Percentiles rank a stretch among this genome's conserved stretches.
phyloP scores from a whole-genome alignment of 1,140 invertebrate species.

The Carposina sasakii region DNA sequence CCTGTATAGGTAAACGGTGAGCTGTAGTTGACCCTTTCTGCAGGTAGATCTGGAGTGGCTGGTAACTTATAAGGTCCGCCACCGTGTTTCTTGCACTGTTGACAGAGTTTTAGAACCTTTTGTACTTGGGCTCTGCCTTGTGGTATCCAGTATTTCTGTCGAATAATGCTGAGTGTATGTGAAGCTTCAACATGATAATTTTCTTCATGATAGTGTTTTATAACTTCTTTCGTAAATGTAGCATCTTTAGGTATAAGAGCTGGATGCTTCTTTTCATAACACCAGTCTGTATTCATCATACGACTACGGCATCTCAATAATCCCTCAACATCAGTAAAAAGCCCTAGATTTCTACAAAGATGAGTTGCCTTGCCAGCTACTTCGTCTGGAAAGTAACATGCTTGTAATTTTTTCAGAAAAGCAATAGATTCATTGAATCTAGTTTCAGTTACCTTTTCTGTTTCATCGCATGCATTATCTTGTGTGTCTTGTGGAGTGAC shows the following conservation, averaged over 20 bases:
- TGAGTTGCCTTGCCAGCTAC: background rate
- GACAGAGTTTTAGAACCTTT: slow-evolving; percentile 7
- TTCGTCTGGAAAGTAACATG: slow-evolving; percentile 8
- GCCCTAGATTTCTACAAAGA: slow-evolving; percentile 5
- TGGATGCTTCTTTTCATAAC: slow-evolving; percentile 6
- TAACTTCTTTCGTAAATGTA: slow-evolving; percentile 5
- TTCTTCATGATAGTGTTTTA: slow-evolving; percentile 6
- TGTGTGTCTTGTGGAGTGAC: background rate
- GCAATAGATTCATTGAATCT: background rate
- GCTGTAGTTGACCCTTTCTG: slow-evolving; percentile 6
- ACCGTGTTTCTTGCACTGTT: slow-evolving; percentile 7
- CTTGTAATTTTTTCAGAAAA: slow-evolving; percentile 3
- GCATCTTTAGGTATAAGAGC: slow-evolving; percentile 5
- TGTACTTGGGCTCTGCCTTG: slow-evolving; percentile 7
- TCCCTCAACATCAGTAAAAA: background rate
- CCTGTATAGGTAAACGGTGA: slow-evolving; percentile 9
- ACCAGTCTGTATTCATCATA: slow-evolving; percentile 2
- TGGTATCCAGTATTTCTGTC: slow-evolving; percentile 11
- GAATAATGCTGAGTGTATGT: slow-evolving; percentile 8
- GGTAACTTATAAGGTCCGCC: slow-evolving; percentile 11
- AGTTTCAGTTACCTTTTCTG: background rate
- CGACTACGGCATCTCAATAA: slow-evolving; percentile 6
- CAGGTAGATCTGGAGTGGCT: background rate
- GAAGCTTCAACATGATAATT: slow-evolving; percentile 11
- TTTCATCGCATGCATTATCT: background rate